These are phyloP conservation scores for Artibeus lituratus DNA, from an alignment of 2,797 vertebrate species.

Conservation along the genomic window DNA sequence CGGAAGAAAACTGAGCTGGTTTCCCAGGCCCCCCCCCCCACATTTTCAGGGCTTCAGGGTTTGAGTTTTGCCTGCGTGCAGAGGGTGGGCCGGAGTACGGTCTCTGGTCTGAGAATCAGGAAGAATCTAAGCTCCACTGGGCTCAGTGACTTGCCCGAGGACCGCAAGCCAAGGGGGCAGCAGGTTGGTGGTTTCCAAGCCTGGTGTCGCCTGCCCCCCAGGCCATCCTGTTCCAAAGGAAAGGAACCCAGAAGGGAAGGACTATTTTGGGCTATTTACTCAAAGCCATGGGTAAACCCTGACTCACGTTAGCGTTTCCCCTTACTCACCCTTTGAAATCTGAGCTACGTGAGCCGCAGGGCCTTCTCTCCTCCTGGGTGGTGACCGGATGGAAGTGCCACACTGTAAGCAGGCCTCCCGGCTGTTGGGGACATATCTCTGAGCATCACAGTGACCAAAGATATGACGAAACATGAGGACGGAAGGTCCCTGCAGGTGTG, in stretches of 20 bases:
- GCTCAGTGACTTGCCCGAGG: not conserved
- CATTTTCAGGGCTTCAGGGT: not conserved
- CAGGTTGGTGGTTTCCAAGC: rapidly evolving
- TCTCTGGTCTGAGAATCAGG: not conserved
- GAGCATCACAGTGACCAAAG: not conserved
- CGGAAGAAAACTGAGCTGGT: not conserved
- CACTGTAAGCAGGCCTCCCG: not conserved
- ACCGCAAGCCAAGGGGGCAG: not conserved
- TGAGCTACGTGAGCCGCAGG: not conserved
- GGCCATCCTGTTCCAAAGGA: not conserved
- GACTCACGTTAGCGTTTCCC: slow-evolving; percentile 27
- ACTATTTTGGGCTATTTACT: not conserved
- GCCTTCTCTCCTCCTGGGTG: not conserved
- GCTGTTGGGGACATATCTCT: not conserved
- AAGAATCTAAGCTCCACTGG: not conserved
- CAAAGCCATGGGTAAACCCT: not conserved
- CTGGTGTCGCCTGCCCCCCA: not conserved
- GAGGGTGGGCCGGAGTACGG: not conserved
- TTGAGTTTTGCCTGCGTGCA: not conserved
- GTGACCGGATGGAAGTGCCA: not conserved
- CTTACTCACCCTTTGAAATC: slow-evolving; percentile 3
- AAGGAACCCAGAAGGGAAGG: not conserved
- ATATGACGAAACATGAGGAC: not conserved
- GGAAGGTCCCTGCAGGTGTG: not conserved
- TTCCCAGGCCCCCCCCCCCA: too few relatives aligned